Percentiles rank a stretch among this genome's conserved stretches.
Conservation (phyloP, 2,797 vertebrate species). For the Falco rusticolus region DNA sequence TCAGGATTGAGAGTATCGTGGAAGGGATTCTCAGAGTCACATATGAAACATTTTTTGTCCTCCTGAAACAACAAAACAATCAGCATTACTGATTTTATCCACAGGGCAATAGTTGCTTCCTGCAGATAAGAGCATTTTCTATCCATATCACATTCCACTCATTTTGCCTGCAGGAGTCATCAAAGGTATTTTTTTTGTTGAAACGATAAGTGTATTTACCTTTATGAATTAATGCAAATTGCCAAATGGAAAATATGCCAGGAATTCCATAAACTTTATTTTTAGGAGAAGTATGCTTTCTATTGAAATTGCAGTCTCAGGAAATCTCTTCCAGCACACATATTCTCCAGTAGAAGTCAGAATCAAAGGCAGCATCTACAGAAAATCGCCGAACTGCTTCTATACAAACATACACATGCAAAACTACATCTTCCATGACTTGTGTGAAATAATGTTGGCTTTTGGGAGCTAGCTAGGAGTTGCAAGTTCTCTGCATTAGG, state of each 20-base stretch:
- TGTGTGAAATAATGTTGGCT: neutral
- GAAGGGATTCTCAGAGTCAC: slow-evolving; percentile 85
- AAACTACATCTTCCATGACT: neutral
- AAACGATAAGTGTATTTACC: slow-evolving; percentile 43
- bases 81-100: slow-evolving; percentile 42
- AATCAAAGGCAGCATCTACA: neutral
- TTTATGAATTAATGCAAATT: slow-evolving; percentile 51
- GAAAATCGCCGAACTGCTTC: neutral
- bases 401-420: neutral
- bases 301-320: slow-evolving; percentile 26
- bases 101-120: slow-evolving; percentile 48
- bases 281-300: slow-evolving; percentile 52
- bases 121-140: slow-evolving; percentile 61
- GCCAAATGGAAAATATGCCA: slow-evolving; percentile 51
- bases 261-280: slow-evolving; percentile 56
- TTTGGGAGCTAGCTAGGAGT: neutral
- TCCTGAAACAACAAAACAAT: slow-evolving; percentile 82
- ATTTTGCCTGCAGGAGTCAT: slow-evolving; percentile 47
- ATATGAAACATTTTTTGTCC: slow-evolving; percentile 97
- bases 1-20: slow-evolving; percentile 80
- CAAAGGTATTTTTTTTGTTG: neutral
- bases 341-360: slow-evolving; percentile 12
- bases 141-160: slow-evolving; percentile 38
- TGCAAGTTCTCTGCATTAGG: neutral
- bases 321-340: neutral